Conservation (phyloP, 2,797 vertebrate species). For the Propithecus deckenii region DNA sequence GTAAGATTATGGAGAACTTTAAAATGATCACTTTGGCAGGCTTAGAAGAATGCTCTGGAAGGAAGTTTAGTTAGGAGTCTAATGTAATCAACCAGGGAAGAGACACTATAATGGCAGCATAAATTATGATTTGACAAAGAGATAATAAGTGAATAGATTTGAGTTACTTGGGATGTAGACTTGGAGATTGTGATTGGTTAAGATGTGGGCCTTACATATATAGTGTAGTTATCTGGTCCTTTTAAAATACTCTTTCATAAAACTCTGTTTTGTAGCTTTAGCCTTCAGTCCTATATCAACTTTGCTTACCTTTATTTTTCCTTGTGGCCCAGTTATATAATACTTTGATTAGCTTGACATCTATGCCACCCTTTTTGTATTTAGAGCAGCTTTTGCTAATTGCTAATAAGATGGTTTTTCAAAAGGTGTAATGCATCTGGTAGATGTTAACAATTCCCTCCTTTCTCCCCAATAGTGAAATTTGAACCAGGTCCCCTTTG, state of each 20-base stretch:
- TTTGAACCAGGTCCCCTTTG: background rate
- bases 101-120: background rate
- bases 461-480: background rate
- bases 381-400: background rate
- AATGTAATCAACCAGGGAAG: background rate
- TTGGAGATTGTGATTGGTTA: background rate
- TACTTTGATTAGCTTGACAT: background rate
- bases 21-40: background rate
- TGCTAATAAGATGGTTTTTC: background rate
- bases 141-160: background rate
- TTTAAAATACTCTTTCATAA: background rate
- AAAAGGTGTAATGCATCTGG: background rate
- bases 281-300: background rate
- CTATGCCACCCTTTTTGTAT: background rate
- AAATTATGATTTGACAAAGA: conserved; percentile 16
- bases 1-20: background rate
- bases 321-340: background rate
- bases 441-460: background rate
- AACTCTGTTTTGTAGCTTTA: background rate
- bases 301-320: conserved; percentile 3
- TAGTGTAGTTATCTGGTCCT: background rate
- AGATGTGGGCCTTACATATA: background rate
- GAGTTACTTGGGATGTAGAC: background rate
- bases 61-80: background rate
- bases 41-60: background rate